Evolutionary conservation across 1,140 invertebrate species (phyloP), one percentile per base, ranked within the genome.

Genomic region (Anadara kagoshimensis): DNA sequence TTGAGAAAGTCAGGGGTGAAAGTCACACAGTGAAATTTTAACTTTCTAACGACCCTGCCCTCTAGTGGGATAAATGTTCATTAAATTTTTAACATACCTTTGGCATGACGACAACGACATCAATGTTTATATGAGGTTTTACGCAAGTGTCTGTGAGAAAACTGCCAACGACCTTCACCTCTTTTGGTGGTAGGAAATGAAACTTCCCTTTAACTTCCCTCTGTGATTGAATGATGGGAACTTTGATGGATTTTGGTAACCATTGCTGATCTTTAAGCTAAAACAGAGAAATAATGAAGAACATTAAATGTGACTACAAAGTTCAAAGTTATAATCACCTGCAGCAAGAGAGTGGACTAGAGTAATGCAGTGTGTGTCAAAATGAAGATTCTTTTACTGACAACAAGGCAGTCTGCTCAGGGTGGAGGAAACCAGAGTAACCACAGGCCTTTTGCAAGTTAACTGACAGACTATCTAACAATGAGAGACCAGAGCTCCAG

Each of bases 31-130:
- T 36, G 7, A 36, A 36, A 3, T 36, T 36, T 36, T n/a, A n/a
- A 36, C 2, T 7, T 36, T 36, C 29, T 36, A 36, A 36, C 7
- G 7, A 36, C 29, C 29, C 7, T 36, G 29, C 2, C 29, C 29
- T 36, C 29, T 36, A 36, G 29, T 36, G 2, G 2, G 29, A 36
- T 36, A 3, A 36, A 36, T 36, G 29, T 36, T 36, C 2, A 36
- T 3, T 36, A 2, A 36, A 2, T 36, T 36, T 20, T 14, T 20
- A 43, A 36, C 29, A 58, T 76, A 87, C 86, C 79, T 84, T 79
- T 10, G 86, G 86, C 62, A 87, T 85, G 20, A 79, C 76, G 11
- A 85, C 63, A n/a, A 70, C 56, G 0, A 87, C 12, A 64, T 87
- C 86, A 1, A 83, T 75, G 64, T 58, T 63, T 10, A 78, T 44